Evolutionary conservation across 2,888 invertebrate species (phyloP).

Genomic region (Gymnoscelis rufifasciata): DNA sequence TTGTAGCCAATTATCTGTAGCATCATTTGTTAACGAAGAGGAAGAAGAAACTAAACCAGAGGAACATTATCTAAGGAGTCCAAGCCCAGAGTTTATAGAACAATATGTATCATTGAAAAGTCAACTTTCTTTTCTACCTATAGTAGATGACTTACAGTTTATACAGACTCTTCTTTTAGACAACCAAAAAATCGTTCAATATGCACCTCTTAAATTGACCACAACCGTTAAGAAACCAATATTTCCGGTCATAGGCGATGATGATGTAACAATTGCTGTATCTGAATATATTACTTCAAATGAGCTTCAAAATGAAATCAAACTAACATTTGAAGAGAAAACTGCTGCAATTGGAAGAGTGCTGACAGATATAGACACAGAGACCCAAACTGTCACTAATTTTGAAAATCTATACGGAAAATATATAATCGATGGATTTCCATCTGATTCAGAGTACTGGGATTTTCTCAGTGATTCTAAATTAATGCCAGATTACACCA

Average conservation of each 20-base stretch:
- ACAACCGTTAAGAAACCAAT: slow-evolving; percentile 41
- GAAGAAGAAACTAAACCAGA: slow-evolving; percentile 14
- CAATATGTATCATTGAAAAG: slow-evolving; percentile 33
- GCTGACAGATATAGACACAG: slow-evolving; percentile 55
- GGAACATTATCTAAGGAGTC: slow-evolving; percentile 2
- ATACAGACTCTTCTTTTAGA: slow-evolving; percentile 39
- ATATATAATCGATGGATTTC: slow-evolving; percentile 81
- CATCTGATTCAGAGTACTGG: slow-evolving; percentile 71
- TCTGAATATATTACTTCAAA: slow-evolving; percentile 51
- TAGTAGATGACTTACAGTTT: slow-evolving; percentile 46
- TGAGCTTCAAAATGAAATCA: slow-evolving; percentile 61
- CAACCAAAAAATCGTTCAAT: slow-evolving; percentile 40
- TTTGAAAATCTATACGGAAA: slow-evolving; percentile 59
- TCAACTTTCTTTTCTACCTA: slow-evolving; percentile 44
- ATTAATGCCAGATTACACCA: slow-evolving; percentile 75
- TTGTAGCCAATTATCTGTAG: not conserved
- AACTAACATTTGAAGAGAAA: slow-evolving; percentile 62
- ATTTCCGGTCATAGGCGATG: slow-evolving; percentile 64
- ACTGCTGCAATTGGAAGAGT: slow-evolving; percentile 55
- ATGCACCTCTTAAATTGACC: slow-evolving; percentile 57
- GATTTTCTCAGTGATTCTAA: slow-evolving; percentile 57
- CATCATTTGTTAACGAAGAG: slow-evolving; percentile 5
- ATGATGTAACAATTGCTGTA: slow-evolving; percentile 65
- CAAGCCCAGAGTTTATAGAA: slow-evolving; percentile 21
- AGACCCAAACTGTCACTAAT: slow-evolving; percentile 41